phyloP scores from a whole-genome alignment of 2,888 invertebrate species.

The Arge pagana region DNA sequence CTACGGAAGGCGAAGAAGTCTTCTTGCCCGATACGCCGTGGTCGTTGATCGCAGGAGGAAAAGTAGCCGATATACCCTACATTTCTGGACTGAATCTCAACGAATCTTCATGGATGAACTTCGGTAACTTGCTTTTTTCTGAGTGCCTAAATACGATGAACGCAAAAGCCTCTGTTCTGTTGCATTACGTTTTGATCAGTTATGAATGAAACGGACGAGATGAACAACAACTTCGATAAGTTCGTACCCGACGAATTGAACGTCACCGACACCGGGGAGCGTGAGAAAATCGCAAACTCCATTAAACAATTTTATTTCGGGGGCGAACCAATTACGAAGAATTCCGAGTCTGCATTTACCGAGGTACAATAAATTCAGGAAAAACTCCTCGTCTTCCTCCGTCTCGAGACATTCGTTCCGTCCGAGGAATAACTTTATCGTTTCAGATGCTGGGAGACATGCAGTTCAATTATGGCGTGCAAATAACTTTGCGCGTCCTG shows the following conservation, averaged over 20 bases:
- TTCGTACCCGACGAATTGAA: constrained; percentile 49
- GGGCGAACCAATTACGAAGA: constrained; percentile 42
- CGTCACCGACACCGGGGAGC: constrained; percentile 39
- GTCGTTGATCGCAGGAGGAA: constrained; percentile 45
- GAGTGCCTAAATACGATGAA: no score
- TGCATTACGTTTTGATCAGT: no score
- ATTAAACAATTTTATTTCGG: constrained; percentile 47
- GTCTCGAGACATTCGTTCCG: no score
- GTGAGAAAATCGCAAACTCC: constrained; percentile 36
- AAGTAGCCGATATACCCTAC: constrained; percentile 46
- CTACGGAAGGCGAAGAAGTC: constrained; percentile 47
- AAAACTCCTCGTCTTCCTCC: no score
- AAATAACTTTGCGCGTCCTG: constrained; percentile 42
- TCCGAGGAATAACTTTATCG: no score
- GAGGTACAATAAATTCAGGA: constrained; percentile 24
- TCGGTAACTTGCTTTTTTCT: no score
- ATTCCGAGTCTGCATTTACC: constrained; percentile 33
- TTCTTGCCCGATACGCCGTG: constrained; percentile 49
- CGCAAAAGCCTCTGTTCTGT: no score
- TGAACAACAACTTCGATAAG: constrained; percentile 45
- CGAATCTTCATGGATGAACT: constrained; percentile 39
- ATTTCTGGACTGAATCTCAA: constrained; percentile 42
- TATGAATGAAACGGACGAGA: constrained; percentile 33
- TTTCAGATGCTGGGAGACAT: constrained; percentile 45
- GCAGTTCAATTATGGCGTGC: constrained; percentile 33